These are phyloP conservation scores for Toxonevra muliebris DNA, from an alignment of 2,888 invertebrate genomes.

Conservation along the genomic window DNA sequence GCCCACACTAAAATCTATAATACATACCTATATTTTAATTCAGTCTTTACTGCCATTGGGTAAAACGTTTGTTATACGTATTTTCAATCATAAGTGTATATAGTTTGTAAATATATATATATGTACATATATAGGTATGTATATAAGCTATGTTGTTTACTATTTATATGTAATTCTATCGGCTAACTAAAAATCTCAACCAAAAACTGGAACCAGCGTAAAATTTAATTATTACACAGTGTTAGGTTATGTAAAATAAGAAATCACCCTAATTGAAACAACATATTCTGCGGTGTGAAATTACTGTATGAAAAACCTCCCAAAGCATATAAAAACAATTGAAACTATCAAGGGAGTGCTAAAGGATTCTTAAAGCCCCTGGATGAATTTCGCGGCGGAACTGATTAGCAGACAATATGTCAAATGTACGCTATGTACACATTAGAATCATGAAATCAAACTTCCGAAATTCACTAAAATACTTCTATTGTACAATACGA, in stretches of 20 bases:
- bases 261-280: slow-evolving; percentile 50
- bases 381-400: slow-evolving; percentile 59
- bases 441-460: slow-evolving; percentile 39
- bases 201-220: too few relatives aligned
- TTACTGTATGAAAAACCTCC: slow-evolving; percentile 16
- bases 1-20: too few relatives aligned
- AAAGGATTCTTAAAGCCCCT: slow-evolving; percentile 48
- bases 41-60: too few relatives aligned
- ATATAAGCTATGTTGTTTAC: too few relatives aligned
- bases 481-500: slow-evolving; percentile 34
- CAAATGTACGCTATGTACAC: slow-evolving; percentile 40
- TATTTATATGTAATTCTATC: too few relatives aligned
- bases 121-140: too few relatives aligned
- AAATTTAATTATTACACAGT: too few relatives aligned
- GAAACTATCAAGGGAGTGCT: slow-evolving; percentile 58
- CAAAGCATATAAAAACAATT: slow-evolving; percentile 10
- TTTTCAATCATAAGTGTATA: too few relatives aligned
- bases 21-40: too few relatives aligned
- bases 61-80: too few relatives aligned
- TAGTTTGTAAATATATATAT: too few relatives aligned
- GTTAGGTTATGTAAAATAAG: slow-evolving; percentile 26
- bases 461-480: slow-evolving; percentile 34
- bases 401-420: slow-evolving; percentile 64
- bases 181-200: too few relatives aligned
- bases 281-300: slow-evolving; percentile 30